Conservation (phyloP, 2,113 vertebrate genomes). For the Herpailurus yagouaroundi region DNA sequence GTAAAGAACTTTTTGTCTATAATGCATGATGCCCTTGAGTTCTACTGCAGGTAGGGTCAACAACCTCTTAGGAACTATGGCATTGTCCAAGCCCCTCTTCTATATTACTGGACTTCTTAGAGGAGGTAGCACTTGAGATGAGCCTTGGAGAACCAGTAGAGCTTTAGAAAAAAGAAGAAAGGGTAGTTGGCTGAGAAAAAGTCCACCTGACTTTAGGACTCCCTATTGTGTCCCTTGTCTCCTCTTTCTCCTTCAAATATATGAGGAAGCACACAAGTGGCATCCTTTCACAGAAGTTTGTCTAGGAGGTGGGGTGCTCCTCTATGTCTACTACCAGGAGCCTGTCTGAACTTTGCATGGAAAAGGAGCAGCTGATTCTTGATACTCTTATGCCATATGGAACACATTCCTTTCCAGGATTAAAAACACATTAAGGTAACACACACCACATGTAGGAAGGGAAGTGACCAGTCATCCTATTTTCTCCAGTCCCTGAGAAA, state of each 20-base stretch:
- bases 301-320: background rate
- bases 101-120: background rate
- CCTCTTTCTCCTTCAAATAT: background rate
- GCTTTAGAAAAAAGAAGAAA: background rate
- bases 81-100: background rate
- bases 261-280: background rate
- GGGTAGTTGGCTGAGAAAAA: background rate
- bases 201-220: background rate
- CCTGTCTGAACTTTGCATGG: background rate
- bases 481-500: background rate
- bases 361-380: background rate
- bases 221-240: background rate
- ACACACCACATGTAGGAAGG: background rate
- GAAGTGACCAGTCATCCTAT: background rate
- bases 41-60: background rate
- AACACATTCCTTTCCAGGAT: background rate
- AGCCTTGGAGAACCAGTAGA: background rate
- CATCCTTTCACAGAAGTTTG: background rate
- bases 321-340: background rate
- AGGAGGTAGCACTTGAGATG: background rate
- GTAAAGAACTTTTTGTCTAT: background rate
- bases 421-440: constrained; percentile 20
- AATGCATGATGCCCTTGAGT: background rate
- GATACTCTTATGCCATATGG: background rate
- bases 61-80: background rate